Evolutionary conservation across 2,888 invertebrate genomes (phyloP), one percentile per base, ranked within the genome.

Genomic region (Phalera bucephala): DNA sequence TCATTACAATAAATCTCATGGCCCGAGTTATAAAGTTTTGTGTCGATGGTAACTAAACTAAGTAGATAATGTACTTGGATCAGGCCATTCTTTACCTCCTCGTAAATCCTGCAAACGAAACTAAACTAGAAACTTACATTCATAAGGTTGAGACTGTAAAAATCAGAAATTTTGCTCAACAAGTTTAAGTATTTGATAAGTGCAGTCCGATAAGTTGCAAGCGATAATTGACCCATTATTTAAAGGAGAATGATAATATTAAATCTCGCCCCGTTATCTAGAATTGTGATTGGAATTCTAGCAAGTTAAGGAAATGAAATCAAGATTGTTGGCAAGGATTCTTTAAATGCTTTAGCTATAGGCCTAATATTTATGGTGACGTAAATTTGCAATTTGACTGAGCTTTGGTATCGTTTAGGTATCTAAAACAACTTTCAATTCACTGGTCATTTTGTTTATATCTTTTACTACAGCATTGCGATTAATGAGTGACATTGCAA

Each of bases 1-100:
- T 82, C 79, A 80, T 80, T 81, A 76, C 70, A 72, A 85, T 86
- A 86, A 84, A 85, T 86, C 78, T 75, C 55, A 51, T 48, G 40
- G 55, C 49, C 55, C 33, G 61, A 80, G 77, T 78, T 84, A 73
- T 82, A 82, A 83, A 82, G 74, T 82, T 81, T 69, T 67, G 69
- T 71, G 62, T 71, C 74, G 73, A 78, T 78, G 70, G 72, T 70
- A 72, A 75, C 76, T 72, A 69, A 75, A 74, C 71, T 75, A 69
- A 72, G 66, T 64, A 58, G 81, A 83, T 83, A 82, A 76, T 70
- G 75, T 72, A 65, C 66, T 70, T 52, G 63, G 67, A 65, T 71
- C 71, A 64, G 69, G 51, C 66, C 64, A 73, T 80, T 77, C 73
- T 74, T 80, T 71, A 75, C 67, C 64, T 57, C 51, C 45, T 45